A percentile compares a stretch with the other conserved stretches of the same genome.
Conservation (phyloP, 2,113 vertebrate species). For the rabbit (Oryctolagus cuniculus) region mOryCun1.1 NC_091444.1:61713501-61714000, state of each 20-base stretch:
- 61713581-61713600: neutral
- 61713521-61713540: neutral
- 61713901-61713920: neutral
- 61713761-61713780: neutral
- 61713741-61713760: neutral
- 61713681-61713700: neutral
- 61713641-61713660: neutral
- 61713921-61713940: neutral
- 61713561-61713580: neutral
- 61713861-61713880: too few species aligned
- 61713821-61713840: neutral
- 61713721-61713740: neutral
- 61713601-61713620: neutral
- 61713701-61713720: constrained; percentile 4
- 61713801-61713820: neutral
- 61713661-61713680: neutral
- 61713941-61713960: neutral
- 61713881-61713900: neutral
- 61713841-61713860: too few species aligned
- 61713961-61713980: neutral
- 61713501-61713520: neutral
- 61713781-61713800: neutral
- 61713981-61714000: neutral
- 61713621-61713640: neutral
- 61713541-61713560: neutral